These are phyloP conservation scores for Arctocebus calabarensis DNA, from an alignment of 2,797 vertebrate genomes.

Conservation along the genomic window DNA sequence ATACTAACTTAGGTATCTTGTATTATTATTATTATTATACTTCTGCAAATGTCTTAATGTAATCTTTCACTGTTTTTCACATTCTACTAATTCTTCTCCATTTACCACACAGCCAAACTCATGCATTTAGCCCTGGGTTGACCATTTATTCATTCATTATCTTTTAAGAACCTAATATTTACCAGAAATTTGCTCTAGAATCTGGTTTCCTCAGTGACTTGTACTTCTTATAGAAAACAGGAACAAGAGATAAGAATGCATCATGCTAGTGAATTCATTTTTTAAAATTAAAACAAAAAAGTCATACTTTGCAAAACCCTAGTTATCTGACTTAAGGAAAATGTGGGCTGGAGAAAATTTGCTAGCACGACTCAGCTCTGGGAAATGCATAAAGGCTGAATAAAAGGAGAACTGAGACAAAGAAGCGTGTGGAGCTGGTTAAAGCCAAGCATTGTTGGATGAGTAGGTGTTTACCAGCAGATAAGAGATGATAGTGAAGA, in stretches of 20 bases:
- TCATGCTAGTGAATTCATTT: background rate
- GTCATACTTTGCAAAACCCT: conserved; percentile 23
- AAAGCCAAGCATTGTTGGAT: background rate
- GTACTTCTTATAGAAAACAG: conserved; percentile 53
- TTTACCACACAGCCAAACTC: background rate
- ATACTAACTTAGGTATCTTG: background rate
- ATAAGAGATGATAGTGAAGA: background rate
- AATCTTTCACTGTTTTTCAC: background rate
- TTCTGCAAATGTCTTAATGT: conserved; percentile 1
- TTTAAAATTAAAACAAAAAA: conserved; percentile 10
- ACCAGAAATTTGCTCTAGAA: conserved; percentile 38
- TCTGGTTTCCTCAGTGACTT: conserved; percentile 33
- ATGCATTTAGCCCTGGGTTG: background rate
- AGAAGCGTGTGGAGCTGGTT: background rate
- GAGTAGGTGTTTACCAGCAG: background rate
- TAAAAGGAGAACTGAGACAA: background rate
- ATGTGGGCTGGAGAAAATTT: conserved; percentile 24
- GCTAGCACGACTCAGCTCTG: background rate
- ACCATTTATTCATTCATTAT: conserved; percentile 20
- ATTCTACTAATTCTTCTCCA: conserved; percentile 11
- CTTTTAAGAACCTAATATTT: conserved; percentile 59
- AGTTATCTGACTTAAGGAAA: conserved; percentile 37
- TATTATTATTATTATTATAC: background rate
- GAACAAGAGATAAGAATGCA: conserved; percentile 25
- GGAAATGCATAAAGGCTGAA: background rate